phyloP scores from a whole-genome alignment of 1,140 invertebrate genomes.

The Zaprionus capensis region DNA sequence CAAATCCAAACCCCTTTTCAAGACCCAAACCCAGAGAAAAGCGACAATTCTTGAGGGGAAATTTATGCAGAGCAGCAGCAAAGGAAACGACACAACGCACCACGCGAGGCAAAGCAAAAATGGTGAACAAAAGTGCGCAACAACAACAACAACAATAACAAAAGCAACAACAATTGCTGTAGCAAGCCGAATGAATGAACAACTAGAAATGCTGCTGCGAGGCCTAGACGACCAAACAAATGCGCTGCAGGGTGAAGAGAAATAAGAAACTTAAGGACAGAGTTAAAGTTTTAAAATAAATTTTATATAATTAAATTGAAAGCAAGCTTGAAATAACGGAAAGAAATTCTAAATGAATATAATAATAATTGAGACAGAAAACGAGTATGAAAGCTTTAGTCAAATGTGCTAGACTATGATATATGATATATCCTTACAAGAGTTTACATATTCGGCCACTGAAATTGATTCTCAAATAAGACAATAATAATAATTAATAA shows the following conservation, averaged over 20 bases:
- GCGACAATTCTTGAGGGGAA: conserved; percentile 77
- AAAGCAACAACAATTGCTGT: conserved; percentile 34
- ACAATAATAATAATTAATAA: too few relatives aligned
- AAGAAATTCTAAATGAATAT: too few relatives aligned
- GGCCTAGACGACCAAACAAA: conserved; percentile 3
- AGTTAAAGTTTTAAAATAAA: neutral
- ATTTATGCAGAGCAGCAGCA: conserved; percentile 71
- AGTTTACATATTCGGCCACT: too few relatives aligned
- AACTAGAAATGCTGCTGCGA: neutral
- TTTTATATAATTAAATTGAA: neutral
- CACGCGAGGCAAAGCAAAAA: conserved; percentile 53
- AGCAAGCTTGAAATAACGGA: too few relatives aligned
- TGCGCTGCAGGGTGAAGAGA: neutral
- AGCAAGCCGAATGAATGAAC: conserved; percentile 51
- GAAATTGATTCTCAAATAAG: too few relatives aligned
- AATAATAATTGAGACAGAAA: too few relatives aligned
- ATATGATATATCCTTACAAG: too few relatives aligned
- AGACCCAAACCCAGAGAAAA: conserved; percentile 19
- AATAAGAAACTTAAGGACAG: neutral
- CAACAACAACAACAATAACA: conserved; percentile 31
- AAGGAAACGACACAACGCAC: conserved; percentile 6
- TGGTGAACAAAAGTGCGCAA: conserved; percentile 75
- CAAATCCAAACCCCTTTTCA: conserved; percentile 8
- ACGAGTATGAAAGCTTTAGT: too few relatives aligned
- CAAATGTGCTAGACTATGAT: too few relatives aligned